phyloP scores from a whole-genome alignment of 2,113 vertebrate genomes.

The Amblyopsis rosae region DNA sequence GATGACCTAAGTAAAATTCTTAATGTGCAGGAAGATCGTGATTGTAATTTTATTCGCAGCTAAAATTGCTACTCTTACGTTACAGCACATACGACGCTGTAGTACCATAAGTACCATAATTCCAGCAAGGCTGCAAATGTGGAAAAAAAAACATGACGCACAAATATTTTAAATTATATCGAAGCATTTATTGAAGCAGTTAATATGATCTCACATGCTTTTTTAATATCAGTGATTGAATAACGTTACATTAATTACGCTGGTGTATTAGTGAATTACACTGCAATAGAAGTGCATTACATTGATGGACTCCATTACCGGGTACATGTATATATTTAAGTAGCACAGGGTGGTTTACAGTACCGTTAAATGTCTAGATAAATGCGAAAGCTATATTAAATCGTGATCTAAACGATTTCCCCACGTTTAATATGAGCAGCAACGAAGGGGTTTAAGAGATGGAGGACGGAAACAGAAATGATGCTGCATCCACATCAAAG shows the following conservation, averaged over 20 bases:
- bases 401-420: background rate
- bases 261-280: background rate
- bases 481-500: slow-evolving; percentile 66
- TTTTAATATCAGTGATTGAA: no score
- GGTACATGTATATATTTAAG: background rate
- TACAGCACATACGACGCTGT: no score
- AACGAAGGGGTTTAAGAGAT: slow-evolving; percentile 39
- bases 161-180: no score
- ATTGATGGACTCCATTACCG: no score
- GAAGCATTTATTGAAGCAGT: no score
- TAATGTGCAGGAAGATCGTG: slow-evolving; percentile 17
- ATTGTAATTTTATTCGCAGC: slow-evolving; percentile 44
- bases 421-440: background rate
- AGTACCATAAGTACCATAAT: no score
- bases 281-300: background rate
- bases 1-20: slow-evolving; percentile 20
- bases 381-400: accelerated
- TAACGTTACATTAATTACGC: background rate
- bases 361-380: background rate
- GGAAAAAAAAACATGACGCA: no score
- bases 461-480: slow-evolving; percentile 72
- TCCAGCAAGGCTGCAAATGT: no score
- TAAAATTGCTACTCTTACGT: slow-evolving; percentile 11
- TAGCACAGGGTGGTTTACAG: background rate
- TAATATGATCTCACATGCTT: no score